Evolutionary conservation across 1,140 invertebrate genomes (phyloP), one percentile per base, ranked within the genome.

Genomic region (Platorchestia sp.): DNA sequence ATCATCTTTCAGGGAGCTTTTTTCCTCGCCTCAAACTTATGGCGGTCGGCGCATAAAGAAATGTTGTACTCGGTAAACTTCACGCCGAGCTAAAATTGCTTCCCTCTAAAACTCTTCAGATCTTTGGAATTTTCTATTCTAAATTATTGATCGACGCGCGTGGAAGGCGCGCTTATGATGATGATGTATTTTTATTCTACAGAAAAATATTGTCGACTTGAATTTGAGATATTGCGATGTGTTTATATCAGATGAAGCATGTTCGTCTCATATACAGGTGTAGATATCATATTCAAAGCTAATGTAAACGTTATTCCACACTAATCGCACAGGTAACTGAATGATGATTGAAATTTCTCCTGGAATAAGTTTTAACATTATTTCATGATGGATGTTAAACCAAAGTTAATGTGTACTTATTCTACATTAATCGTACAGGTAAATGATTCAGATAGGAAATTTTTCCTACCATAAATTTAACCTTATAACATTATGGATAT

Each of bases 1-100:
- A 89, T 89, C 87, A 89, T 89, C 87, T 89, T 89, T 89, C 43
- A 41, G 5, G 59, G 59, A 75, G 59, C 59, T 75, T 75, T 75
- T 75, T 75, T 75, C 59, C 27, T 36, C 59, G 59, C 59, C 59
- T 75, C 27, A 75, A 75, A 75, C 59, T 75, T 75, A 75, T 75
- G 59, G 59, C 59, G 59, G 59, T 10, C 27, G 59, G 59, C 59
- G 59, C 27, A 75, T 27, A 75, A 75, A 75, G 59, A 75, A 75
- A 75, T 36, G 14, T 36, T 75, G 59, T 75, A 75, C 59, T 75
- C 59, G 59, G 59, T 75, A 75, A 75, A 75, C 59, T 75, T 75
- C 14, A 27, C 59, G 7, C 59, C 59, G 10, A 75, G 59, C 59
- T 75, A 75, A 75, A 75, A 75, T 75, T 75, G 27, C 10, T 75